Evolutionary conservation across 2,797 vertebrate genomes (phyloP).

Genomic region (Coracias cyanogaster): DNA sequence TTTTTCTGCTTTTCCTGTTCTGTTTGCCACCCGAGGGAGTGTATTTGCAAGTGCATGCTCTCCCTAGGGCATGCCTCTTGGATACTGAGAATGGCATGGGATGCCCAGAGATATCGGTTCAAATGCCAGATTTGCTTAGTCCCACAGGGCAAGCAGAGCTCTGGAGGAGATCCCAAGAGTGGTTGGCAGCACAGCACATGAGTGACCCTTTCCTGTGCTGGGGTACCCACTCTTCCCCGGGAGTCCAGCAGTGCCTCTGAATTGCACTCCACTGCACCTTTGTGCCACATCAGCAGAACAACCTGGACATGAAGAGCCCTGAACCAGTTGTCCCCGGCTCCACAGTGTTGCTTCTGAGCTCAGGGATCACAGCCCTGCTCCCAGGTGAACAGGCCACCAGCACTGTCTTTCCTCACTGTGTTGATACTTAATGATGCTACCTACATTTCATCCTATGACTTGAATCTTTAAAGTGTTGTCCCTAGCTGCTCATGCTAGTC

Average conservation of each 20-base stretch:
- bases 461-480: background rate
- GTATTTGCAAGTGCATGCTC: background rate
- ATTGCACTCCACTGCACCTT: background rate
- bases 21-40: background rate
- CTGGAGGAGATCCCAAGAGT: background rate
- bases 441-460: background rate
- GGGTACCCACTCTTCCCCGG: background rate
- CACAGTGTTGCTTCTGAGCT: background rate
- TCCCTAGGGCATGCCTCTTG: background rate
- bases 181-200: accelerated
- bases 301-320: accelerated
- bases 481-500: background rate
- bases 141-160: background rate
- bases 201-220: background rate
- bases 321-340: background rate
- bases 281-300: background rate
- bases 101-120: background rate
- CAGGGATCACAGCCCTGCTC: background rate
- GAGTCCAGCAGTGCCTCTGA: background rate
- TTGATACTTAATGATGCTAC: background rate
- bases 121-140: background rate
- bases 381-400: background rate
- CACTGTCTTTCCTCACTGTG: background rate
- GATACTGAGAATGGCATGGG: background rate
- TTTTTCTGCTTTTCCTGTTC: background rate